These are phyloP conservation scores for Bombus difficillimus DNA, from an alignment of 1,140 invertebrate genomes.

Conservation along the genomic window DNA sequence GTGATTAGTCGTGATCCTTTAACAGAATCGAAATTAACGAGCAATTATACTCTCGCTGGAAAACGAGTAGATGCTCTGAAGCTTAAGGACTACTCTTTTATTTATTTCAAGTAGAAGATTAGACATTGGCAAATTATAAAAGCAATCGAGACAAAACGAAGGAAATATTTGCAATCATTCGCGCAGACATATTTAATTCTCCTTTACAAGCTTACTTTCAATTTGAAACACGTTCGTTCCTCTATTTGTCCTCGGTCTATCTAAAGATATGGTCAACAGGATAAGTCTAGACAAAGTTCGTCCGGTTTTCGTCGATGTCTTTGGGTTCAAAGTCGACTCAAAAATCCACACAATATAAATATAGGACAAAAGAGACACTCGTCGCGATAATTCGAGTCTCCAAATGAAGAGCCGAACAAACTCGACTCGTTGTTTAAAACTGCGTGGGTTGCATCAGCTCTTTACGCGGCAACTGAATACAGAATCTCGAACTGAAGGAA, in stretches of 20 bases:
- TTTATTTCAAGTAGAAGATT: neutral
- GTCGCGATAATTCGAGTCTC: neutral
- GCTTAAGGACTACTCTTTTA: too few relatives aligned
- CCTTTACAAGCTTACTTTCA: neutral
- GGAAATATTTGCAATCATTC: neutral
- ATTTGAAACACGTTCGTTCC: neutral
- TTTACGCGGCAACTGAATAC: neutral
- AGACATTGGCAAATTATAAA: too few relatives aligned
- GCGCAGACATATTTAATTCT: neutral
- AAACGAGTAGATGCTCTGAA: neutral
- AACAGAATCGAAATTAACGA: neutral
- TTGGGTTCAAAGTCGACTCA: constrained; percentile 1
- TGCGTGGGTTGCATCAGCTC: neutral
- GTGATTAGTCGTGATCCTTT: neutral
- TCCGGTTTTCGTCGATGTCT: neutral
- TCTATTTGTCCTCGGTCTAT: neutral
- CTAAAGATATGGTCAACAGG: constrained; percentile 6
- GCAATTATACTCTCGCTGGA: neutral
- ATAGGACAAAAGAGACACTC: too few relatives aligned
- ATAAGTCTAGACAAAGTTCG: neutral
- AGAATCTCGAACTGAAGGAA: neutral
- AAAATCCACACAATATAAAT: neutral
- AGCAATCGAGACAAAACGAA: neutral
- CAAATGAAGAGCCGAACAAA: neutral
- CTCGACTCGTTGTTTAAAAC: neutral